Base-by-base conservation (phyloP, 2,113 vertebrate genomes). In the Indri indri region DNA sequence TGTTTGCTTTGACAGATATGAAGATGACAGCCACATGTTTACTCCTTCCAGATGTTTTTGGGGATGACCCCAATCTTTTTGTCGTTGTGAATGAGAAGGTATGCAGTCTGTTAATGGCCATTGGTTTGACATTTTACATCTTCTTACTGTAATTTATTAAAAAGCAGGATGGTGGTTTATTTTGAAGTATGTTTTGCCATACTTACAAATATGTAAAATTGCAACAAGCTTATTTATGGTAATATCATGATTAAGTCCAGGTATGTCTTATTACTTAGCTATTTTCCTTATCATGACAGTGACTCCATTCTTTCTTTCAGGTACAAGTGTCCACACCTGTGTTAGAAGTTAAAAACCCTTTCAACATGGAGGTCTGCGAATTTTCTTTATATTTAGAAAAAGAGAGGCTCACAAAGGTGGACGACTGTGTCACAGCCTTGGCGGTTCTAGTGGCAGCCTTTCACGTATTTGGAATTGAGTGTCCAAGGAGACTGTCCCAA, bases 21-120 rank as follows among this genome's bases (percentile, higher is more conserved):
- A 99, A 98, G 96, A 98, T 97, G 98, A 98, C 98, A 57, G 98
- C 98, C 94, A 97, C 97, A 0, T 98, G 98, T 96, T 97, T 98
- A 88, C 98, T 99, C 59, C 97, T 99, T 61, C 98, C 98, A 47
- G 97, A 97, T 57, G 97, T 98, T 91, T 99, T 98, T 88, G 98
- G 98, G 91, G 98, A 98, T 1, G 98, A 99, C 66, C 82, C 98
- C 79, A 97, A 92, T n/a, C 97, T 99, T 79, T 98, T 98, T 94
- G 97, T 95, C 71, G 90, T 94, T 82, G 88, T 98, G 94, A 98
- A 98, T 0, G 87, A 98, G 47, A 97, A 98, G 98, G 98, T 98
- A 98, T 20, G 37, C 25, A 25, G 23, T 63, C 2, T 22, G 23
- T 68, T 23, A 23, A 0, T 66, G 59, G 37, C 16, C 81, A 59